Percentiles rank a stretch among this genome's conserved stretches.
phyloP scores from a whole-genome alignment of 2,113 vertebrate species.

The Sisor rabdophorus region DNA sequence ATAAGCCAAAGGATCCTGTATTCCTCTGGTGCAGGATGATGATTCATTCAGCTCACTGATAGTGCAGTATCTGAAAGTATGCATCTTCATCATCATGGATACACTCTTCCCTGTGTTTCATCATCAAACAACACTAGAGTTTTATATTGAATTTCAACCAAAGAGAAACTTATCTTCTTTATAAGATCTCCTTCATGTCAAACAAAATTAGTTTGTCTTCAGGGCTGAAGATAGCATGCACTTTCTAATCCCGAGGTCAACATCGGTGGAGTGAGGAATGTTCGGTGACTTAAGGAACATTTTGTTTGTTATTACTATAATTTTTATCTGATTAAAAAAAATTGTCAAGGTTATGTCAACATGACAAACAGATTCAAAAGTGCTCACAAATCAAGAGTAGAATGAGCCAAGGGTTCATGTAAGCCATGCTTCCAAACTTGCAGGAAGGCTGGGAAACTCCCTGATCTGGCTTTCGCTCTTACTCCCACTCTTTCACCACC shows the following conservation, averaged over 20 bases:
- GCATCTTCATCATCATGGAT: conserved; percentile 19
- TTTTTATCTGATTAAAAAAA: no score
- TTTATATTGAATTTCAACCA: conserved; percentile 9
- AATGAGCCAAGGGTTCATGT: not conserved
- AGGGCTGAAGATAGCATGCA: not conserved
- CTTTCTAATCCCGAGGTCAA: not conserved
- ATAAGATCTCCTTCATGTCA: not conserved
- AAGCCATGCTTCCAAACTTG: conserved; percentile 8
- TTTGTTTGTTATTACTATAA: not conserved
- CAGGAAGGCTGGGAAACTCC: conserved; percentile 31
- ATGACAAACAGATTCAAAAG: not conserved
- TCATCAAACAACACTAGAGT: not conserved
- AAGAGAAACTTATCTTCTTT: not conserved
- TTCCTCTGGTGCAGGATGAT: conserved; percentile 9
- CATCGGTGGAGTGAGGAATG: not conserved
- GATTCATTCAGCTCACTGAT: conserved; percentile 14
- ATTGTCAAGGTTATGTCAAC: not conserved
- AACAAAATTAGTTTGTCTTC: conserved; percentile 13
- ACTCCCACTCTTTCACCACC: conserved; percentile 23
- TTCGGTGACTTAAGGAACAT: not conserved
- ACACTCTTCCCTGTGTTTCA: not conserved
- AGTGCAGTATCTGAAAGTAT: conserved; percentile 24
- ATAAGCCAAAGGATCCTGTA: not conserved
- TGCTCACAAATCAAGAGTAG: conserved; percentile 11
- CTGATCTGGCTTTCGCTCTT: not conserved